Conservation (phyloP, 2,888 invertebrate genomes). For the Drosophila kambysellisi region DNA sequence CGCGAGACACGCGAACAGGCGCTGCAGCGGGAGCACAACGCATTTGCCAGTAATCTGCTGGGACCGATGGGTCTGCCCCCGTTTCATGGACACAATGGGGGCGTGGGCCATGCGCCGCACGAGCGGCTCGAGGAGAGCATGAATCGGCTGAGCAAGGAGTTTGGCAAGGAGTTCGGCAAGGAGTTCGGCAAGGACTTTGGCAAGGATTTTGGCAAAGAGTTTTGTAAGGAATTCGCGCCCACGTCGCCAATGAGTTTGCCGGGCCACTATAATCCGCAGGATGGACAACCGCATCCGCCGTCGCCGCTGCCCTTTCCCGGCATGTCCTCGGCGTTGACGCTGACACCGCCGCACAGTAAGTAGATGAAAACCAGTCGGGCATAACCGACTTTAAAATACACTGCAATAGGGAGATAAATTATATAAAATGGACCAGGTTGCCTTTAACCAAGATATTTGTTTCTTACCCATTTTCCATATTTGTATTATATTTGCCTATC, state of each 20-base stretch:
- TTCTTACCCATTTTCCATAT: too few relatives aligned
- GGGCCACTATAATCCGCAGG: conserved; percentile 84
- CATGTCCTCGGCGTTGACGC: conserved; percentile 88
- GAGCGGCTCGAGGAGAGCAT: conserved; percentile 84
- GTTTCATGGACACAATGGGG: conserved; percentile 66
- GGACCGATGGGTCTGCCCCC: conserved; percentile 83
- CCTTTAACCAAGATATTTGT: too few relatives aligned
- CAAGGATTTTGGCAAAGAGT: conserved; percentile 66
- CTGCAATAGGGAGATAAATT: neutral
- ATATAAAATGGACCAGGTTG: too few relatives aligned
- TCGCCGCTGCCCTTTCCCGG: conserved; percentile 89
- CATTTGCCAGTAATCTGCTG: conserved; percentile 82
- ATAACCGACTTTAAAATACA: neutral
- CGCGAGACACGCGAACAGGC: conserved; percentile 73
- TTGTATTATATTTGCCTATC: too few relatives aligned
- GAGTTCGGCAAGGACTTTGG: conserved; percentile 81
- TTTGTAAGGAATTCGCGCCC: conserved; percentile 75
- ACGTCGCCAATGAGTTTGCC: conserved; percentile 85
- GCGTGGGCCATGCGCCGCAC: conserved; percentile 79
- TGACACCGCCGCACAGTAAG: conserved; percentile 94
- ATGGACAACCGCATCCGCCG: conserved; percentile 86
- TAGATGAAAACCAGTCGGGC: conserved; percentile 9
- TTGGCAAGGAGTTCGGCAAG: conserved; percentile 76
- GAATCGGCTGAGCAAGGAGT: conserved; percentile 84
- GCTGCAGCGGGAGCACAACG: conserved; percentile 81